Conservation (phyloP, 2,888 invertebrate genomes). For the Macrosoma leucophasiata region DNA sequence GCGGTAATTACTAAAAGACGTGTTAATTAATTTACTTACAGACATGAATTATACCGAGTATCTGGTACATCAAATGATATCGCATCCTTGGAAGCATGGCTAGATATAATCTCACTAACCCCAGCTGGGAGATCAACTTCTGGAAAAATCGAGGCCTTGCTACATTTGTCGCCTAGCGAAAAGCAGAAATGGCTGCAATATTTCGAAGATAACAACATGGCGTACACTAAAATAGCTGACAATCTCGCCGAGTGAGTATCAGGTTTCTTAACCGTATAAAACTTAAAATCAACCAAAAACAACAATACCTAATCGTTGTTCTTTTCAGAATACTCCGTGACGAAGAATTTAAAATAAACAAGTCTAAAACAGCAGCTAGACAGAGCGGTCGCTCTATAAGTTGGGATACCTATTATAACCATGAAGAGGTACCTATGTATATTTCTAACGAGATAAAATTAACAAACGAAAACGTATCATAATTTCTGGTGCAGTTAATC, state of each 20-base stretch:
- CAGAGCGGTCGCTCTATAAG: conserved; percentile 44
- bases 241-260: conserved; percentile 54
- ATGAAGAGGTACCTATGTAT: conserved; percentile 45
- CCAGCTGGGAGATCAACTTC: conserved; percentile 38
- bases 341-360: conserved; percentile 43
- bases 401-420: conserved; percentile 53
- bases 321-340: conserved; percentile 47
- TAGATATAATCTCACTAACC: conserved; percentile 49
- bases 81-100: conserved; percentile 35
- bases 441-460: too few species aligned
- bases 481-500: too few species aligned
- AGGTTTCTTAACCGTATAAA: neutral
- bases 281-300: neutral
- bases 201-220: conserved; percentile 42
- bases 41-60: conserved; percentile 54
- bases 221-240: conserved; percentile 44
- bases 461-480: too few species aligned
- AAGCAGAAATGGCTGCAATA: conserved; percentile 49
- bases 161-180: conserved; percentile 50
- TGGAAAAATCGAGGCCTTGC: conserved; percentile 46
- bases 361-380: conserved; percentile 32
- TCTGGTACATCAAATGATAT: conserved; percentile 43
- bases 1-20: too few species aligned
- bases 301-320: neutral
- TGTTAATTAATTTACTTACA: conserved; percentile 27